Percentiles rank a stretch among this genome's conserved stretches.
Conservation (phyloP, 2,797 vertebrate genomes). For the Amniataba percoides region DNA sequence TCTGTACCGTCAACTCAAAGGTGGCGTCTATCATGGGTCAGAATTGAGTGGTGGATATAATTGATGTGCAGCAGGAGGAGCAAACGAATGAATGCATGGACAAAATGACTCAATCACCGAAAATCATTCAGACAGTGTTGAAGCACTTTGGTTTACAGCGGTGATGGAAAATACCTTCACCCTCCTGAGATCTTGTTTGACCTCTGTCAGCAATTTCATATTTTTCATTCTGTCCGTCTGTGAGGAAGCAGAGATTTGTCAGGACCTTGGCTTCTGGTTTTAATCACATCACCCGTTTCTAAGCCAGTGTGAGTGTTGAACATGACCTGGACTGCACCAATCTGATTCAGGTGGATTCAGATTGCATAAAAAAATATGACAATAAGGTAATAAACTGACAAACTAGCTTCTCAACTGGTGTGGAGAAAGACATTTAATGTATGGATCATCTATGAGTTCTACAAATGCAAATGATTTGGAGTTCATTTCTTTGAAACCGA, state of each 20-base stretch:
- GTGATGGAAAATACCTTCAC: constrained; percentile 46
- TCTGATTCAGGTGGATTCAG: not conserved
- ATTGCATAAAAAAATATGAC: not conserved
- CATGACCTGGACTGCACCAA: not conserved
- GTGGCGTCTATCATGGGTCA: constrained; percentile 10
- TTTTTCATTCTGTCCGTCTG: constrained; percentile 29
- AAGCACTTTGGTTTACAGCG: constrained; percentile 29
- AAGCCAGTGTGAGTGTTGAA: not conserved
- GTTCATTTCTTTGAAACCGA: not conserved
- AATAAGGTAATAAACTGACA: not conserved
- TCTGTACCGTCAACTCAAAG: not conserved
- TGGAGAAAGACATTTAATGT: not conserved
- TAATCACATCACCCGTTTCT: constrained; percentile 19
- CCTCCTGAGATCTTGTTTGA: constrained; percentile 36
- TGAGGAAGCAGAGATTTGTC: constrained; percentile 25
- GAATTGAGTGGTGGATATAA: constrained; percentile 19
- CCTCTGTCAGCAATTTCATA: constrained; percentile 43
- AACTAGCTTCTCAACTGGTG: not conserved
- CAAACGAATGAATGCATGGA: constrained; percentile 14
- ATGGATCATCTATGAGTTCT: not conserved
- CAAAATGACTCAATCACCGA: constrained; percentile 16
- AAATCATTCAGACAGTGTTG: constrained; percentile 29
- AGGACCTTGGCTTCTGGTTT: constrained; percentile 6
- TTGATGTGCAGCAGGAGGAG: not conserved
- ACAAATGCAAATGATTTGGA: too few relatives aligned